Percentiles rank a stretch among this genome's conserved stretches.
phyloP scores from a whole-genome alignment of 2,797 vertebrate genomes.

The Lithobates pipiens region DNA sequence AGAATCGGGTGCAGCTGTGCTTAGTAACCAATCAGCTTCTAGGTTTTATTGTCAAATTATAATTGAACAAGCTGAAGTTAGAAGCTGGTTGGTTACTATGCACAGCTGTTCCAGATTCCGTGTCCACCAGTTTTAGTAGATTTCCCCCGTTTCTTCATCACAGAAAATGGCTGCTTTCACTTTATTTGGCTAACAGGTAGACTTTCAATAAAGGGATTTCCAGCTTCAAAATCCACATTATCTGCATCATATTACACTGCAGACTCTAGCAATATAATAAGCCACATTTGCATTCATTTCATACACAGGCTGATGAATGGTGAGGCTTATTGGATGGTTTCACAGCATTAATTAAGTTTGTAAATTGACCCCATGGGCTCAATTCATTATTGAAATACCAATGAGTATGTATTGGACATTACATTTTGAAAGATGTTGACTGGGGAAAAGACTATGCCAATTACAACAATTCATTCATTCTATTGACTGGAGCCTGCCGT shows the following conservation, averaged over 20 bases:
- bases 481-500: conserved; percentile 40
- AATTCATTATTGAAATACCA: conserved; percentile 56
- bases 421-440: conserved; percentile 43
- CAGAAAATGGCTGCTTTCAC: not conserved
- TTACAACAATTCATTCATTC: conserved; percentile 46
- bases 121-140: no score
- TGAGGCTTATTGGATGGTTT: conserved; percentile 16
- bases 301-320: conserved; percentile 30
- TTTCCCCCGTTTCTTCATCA: no score
- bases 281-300: conserved; percentile 18
- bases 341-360: conserved; percentile 47
- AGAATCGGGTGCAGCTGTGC: no score
- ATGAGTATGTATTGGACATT: conserved; percentile 53
- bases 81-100: no score
- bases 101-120: no score
- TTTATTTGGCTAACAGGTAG: not conserved
- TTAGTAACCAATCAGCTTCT: no score
- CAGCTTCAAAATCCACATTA: not conserved
- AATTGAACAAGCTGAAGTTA: no score
- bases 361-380: conserved; percentile 58
- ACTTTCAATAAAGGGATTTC: not conserved
- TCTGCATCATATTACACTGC: not conserved
- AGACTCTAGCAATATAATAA: conserved; percentile 8
- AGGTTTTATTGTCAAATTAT: no score
- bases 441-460: conserved; percentile 21